phyloP scores from a whole-genome alignment of 2,888 invertebrate genomes.

The Polyploca ridens region DNA sequence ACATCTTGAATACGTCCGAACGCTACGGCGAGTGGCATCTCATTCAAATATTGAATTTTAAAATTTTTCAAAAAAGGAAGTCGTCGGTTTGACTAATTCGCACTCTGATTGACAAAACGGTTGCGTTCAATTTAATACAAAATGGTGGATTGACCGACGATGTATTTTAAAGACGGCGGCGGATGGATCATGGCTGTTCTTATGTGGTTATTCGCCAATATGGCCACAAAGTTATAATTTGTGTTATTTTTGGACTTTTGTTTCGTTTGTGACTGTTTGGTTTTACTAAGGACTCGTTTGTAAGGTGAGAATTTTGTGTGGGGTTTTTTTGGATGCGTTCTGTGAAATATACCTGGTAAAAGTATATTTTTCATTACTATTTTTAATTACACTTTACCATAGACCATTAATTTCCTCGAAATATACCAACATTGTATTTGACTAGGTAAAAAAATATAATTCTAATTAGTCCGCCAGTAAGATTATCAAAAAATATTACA shows the following conservation, averaged over 20 bases:
- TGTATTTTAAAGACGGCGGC: slow-evolving; percentile 59
- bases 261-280: slow-evolving; percentile 31
- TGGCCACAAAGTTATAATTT: slow-evolving; percentile 56
- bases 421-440: too few relatives aligned
- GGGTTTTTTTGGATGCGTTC: neutral
- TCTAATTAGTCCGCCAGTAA: too few relatives aligned
- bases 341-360: neutral
- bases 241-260: slow-evolving; percentile 47
- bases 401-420: too few relatives aligned
- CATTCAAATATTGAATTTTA: slow-evolving; percentile 37
- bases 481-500: too few relatives aligned
- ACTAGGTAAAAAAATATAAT: too few relatives aligned
- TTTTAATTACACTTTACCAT: too few relatives aligned
- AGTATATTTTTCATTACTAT: neutral
- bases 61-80: slow-evolving; percentile 24
- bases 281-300: slow-evolving; percentile 53
- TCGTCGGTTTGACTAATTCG: slow-evolving; percentile 8
- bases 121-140: slow-evolving; percentile 29
- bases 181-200: slow-evolving; percentile 50
- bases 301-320: slow-evolving; percentile 57
- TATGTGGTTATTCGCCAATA: slow-evolving; percentile 75
- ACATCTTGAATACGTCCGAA: slow-evolving; percentile 35
- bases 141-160: slow-evolving; percentile 65
- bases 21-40: slow-evolving; percentile 26
- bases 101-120: slow-evolving; percentile 24